phyloP scores from a whole-genome alignment of 2,797 vertebrate genomes.

The Atherinosoma microstoma region DNA sequence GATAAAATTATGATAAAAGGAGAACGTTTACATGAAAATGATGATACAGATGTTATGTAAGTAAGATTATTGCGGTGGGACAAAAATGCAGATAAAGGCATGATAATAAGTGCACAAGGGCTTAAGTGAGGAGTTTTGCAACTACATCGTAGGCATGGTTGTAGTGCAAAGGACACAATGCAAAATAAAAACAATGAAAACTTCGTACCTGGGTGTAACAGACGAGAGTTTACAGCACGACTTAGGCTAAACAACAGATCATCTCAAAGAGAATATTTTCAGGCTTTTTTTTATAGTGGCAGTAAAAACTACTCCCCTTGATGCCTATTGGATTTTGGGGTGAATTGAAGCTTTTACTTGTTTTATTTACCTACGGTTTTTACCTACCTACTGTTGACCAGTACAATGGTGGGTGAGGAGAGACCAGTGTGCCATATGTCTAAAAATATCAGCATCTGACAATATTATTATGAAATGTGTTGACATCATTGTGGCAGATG shows the following conservation, averaged over 20 bases:
- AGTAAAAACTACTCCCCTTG: background rate
- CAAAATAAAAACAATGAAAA: background rate
- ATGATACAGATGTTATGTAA: background rate
- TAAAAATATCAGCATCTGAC: no score
- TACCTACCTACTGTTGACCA: no score
- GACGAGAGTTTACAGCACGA: background rate
- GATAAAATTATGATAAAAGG: background rate
- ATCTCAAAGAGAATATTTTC: background rate
- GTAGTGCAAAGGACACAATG: background rate
- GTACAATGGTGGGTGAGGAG: no score
- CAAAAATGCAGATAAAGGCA: background rate
- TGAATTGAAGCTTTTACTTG: background rate
- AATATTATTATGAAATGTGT: no score
- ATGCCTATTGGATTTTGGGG: background rate
- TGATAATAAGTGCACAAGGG: background rate
- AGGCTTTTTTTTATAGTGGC: background rate
- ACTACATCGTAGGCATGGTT: background rate
- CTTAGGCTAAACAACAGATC: background rate
- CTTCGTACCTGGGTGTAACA: background rate
- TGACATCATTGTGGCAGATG: no score
- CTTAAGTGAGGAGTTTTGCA: background rate
- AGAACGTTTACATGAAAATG: background rate
- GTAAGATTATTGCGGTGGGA: background rate
- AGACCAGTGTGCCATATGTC: no score
- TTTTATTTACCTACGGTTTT: background rate